A percentile compares a stretch with the other conserved stretches of the same genome.
Conservation (phyloP, 1,140 invertebrate species). For the Bombus pascuorum region DNA sequence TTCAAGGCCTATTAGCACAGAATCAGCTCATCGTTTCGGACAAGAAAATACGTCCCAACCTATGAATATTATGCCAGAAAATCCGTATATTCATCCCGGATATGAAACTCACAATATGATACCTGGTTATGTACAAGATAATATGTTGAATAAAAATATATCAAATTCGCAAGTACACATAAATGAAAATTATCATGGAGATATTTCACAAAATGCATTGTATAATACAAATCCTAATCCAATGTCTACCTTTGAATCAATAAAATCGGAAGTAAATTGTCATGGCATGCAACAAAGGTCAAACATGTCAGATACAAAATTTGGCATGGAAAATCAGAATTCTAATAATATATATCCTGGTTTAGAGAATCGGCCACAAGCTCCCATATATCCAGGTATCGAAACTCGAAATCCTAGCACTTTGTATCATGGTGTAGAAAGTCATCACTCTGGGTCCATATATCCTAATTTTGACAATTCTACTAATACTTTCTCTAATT, state of each 20-base stretch:
- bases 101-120: constrained; percentile 69
- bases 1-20: constrained; percentile 70
- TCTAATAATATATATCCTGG: constrained; percentile 50
- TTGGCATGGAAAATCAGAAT: constrained; percentile 61
- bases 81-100: constrained; percentile 68
- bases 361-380: constrained; percentile 59
- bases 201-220: constrained; percentile 68
- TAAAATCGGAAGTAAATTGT: constrained; percentile 69
- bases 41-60: constrained; percentile 67
- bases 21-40: constrained; percentile 63
- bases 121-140: constrained; percentile 69
- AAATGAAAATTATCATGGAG: constrained; percentile 62
- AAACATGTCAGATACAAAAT: constrained; percentile 59
- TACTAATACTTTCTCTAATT: constrained; percentile 46
- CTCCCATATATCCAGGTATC: constrained; percentile 65
- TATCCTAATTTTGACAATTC: constrained; percentile 69
- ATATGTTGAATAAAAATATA: constrained; percentile 66
- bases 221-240: constrained; percentile 59
- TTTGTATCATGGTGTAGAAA: constrained; percentile 59
- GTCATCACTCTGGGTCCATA: constrained; percentile 55
- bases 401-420: constrained; percentile 61
- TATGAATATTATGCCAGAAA: constrained; percentile 65
- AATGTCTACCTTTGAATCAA: constrained; percentile 61
- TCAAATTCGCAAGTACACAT: constrained; percentile 58
- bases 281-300: constrained; percentile 54